phyloP scores from a whole-genome alignment of 2,113 vertebrate species.

The Eidolon helvum region DNA sequence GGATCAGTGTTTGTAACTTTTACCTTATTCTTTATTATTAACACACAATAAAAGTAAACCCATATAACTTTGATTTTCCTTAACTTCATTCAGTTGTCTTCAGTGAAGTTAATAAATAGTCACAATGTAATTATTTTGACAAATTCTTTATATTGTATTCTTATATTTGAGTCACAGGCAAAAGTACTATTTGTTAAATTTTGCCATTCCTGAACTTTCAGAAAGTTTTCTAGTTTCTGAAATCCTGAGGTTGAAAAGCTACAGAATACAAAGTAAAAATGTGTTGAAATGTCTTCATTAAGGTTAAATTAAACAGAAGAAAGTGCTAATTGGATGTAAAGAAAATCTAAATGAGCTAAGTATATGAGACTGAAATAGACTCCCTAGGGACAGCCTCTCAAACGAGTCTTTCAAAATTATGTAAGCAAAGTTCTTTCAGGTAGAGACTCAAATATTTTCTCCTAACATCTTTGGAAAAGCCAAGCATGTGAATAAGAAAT shows the following conservation, averaged over 20 bases:
- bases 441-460: not conserved
- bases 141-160: not conserved
- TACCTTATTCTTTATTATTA: not conserved
- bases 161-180: not conserved
- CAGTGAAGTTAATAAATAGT: not conserved
- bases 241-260: constrained; percentile 27
- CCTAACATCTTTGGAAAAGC: not conserved
- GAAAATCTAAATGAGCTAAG: constrained; percentile 54
- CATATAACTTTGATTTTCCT: not conserved
- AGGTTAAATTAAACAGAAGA: constrained; percentile 66
- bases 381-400: not conserved
- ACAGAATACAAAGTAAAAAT: constrained; percentile 7
- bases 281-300: constrained; percentile 62
- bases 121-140: not conserved
- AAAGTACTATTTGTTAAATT: not conserved
- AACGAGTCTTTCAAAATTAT: constrained; percentile 43
- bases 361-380: constrained; percentile 54
- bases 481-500: not conserved
- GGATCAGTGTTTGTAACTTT: not conserved
- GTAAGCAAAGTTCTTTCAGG: constrained; percentile 15
- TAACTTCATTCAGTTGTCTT: not conserved
- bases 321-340: constrained; percentile 36
- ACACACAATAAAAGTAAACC: not conserved
- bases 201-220: not conserved
- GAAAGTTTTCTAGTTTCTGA: constrained; percentile 38